Conservation (phyloP, 2,113 vertebrate species). For the Nyctibius bracteatus region DNA sequence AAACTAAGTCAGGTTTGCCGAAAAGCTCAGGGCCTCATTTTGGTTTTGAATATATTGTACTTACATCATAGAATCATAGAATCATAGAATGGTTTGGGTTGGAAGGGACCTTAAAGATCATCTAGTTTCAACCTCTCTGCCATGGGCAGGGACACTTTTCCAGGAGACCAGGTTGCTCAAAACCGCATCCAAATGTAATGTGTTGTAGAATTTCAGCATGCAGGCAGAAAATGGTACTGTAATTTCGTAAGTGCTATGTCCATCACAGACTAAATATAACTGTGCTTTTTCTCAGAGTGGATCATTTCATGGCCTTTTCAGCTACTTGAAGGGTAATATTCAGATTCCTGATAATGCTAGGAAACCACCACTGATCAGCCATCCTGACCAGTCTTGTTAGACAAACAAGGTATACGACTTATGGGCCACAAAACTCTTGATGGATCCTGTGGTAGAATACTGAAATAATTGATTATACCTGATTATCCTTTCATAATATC, state of each 20-base stretch:
- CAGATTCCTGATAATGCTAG: not conserved
- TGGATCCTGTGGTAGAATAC: not conserved
- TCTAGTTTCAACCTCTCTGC: no score
- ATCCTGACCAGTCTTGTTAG: not conserved
- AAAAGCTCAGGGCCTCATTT: not conserved
- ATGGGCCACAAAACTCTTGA: not conserved
- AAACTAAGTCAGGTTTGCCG: not conserved
- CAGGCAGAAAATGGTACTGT: not conserved
- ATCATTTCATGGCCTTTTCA: not conserved
- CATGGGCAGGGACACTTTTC: no score
- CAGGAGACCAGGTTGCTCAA: no score
- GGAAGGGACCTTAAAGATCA: no score
- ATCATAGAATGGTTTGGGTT: no score
- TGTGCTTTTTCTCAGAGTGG: not conserved
- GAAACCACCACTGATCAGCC: not conserved
- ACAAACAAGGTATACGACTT: not conserved
- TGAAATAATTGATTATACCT: not conserved
- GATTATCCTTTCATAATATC: not conserved
- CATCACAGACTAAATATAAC: not conserved
- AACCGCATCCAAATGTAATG: no score
- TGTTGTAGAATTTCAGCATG: not conserved
- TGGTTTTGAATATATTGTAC: not conserved
- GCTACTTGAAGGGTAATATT: not conserved
- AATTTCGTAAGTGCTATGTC: not conserved
- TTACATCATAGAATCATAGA: no score